Conservation (phyloP, 2,797 vertebrate species). For the Acipenser oxyrinchus region DNA sequence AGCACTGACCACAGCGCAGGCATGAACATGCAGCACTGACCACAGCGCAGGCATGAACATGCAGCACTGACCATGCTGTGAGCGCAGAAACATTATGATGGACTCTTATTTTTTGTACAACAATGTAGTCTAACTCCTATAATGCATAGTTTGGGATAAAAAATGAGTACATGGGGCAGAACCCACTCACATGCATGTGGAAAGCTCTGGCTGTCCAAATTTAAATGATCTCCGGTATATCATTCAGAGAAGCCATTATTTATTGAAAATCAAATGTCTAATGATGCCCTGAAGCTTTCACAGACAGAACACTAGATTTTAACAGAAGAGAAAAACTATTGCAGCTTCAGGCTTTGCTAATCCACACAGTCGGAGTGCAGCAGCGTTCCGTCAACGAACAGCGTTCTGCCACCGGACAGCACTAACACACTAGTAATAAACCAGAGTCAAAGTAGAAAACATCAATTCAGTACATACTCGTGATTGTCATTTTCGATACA, state of each 20-base stretch:
- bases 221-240: conserved; percentile 43
- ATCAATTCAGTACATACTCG: too few species aligned
- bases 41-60: too few species aligned
- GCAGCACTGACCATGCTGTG: too few species aligned
- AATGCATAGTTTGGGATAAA: too few species aligned
- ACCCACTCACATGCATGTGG: conserved; percentile 37
- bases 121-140: too few species aligned
- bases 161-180: conserved; percentile 26
- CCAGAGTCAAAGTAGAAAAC: too few species aligned
- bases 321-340: conserved; percentile 33
- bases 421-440: too few species aligned
- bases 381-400: conserved; percentile 15
- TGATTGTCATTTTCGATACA: too few species aligned
- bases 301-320: conserved; percentile 25
- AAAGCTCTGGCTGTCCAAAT: conserved; percentile 35
- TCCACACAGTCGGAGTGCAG: background rate
- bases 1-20: too few species aligned
- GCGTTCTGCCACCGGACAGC: background rate
- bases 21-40: too few species aligned
- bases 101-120: too few species aligned
- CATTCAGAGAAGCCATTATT: conserved; percentile 43
- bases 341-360: conserved; percentile 16
- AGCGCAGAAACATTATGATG: too few species aligned
- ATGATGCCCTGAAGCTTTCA: conserved; percentile 41
- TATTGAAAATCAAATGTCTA: conserved; percentile 46